Evolutionary conservation across 2,113 vertebrate species (phyloP), one percentile per base, ranked within the genome.

Genomic region (Tachysurus vachellii): DNA sequence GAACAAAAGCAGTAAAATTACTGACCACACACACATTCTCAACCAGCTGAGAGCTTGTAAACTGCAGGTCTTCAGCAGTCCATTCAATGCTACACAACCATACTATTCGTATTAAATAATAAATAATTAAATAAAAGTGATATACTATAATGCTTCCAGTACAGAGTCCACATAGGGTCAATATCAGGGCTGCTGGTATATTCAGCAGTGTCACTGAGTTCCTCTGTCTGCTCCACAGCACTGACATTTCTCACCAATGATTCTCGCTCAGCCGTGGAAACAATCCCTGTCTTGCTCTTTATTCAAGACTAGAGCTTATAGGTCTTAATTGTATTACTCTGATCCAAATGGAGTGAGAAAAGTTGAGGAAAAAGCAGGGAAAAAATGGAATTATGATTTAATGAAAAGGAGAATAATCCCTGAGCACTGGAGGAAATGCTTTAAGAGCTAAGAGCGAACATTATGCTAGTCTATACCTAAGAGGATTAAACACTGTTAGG

Each of bases 311-410:
- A 92, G 92, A 94, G 92, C 92, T 92, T 93, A 93, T 90, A 76
- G 91, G 91, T 92, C 93, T 92, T 95, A 95, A 95, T 95, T 95
- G 93, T 90, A 95, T 95, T 94, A 95, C 88, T 81, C 62, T 88
- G 88, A 90, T 90, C 88, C 70, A 88, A 88, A 88, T 86, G 42
- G 44, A 80, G 47, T 88, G 85, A 54, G 42, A 8, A 21, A n/a
- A 19, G 36, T 10, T 50, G 47, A 8, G 26, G 36, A 7, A 23
- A 21, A 28, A 31, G 66, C 28, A n/a, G 92, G 90, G 90, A 91
- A 80, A 87, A 94, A 93, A 93, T 91, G 90, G 91, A 94, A 94
- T 95, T 94, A 91, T 93, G 92, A 93, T 94, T 92, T 85, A 91
- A 91, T 90, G 90, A 89, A 92, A 88, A 90, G 73, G 62, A 90